Evolutionary conservation across 2,797 vertebrate genomes (phyloP).

Genomic region (Coracias cyanogaster): DNA sequence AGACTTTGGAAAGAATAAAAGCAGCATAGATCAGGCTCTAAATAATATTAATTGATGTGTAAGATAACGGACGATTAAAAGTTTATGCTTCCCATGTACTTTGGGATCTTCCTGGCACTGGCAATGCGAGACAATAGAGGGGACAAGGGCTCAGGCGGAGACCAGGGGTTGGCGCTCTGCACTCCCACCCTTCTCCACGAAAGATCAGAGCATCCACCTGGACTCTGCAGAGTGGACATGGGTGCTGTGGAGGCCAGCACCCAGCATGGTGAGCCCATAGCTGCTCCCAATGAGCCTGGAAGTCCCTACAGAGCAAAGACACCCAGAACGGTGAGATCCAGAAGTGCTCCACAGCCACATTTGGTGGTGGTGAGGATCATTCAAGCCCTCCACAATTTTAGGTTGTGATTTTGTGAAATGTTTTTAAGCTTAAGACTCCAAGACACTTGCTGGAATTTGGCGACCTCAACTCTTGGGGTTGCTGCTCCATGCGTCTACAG

Average conservation of each 20-base stretch:
- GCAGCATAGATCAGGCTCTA: neutral
- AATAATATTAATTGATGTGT: neutral
- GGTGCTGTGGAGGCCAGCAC: neutral
- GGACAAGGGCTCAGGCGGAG: neutral
- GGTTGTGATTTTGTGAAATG: neutral
- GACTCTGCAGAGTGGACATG: rapidly evolving
- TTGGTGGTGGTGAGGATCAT: neutral
- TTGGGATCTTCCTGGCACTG: neutral
- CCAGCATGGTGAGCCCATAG: rapidly evolving
- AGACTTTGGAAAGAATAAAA: neutral
- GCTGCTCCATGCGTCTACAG: rapidly evolving
- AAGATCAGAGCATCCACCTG: neutral
- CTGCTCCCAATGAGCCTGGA: neutral
- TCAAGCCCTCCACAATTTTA: neutral
- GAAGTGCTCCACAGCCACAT: neutral
- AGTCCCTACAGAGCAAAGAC: neutral
- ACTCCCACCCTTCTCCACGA: neutral
- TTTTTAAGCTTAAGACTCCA: neutral
- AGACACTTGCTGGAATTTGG: neutral
- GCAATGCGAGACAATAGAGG: neutral
- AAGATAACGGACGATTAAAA: neutral
- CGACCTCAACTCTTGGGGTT: neutral
- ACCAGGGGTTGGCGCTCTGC: neutral
- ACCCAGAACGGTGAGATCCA: neutral
- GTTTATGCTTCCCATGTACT: neutral